These are phyloP conservation scores for Solea solea DNA, from an alignment of 2,113 vertebrate genomes.

Conservation along the genomic window DNA sequence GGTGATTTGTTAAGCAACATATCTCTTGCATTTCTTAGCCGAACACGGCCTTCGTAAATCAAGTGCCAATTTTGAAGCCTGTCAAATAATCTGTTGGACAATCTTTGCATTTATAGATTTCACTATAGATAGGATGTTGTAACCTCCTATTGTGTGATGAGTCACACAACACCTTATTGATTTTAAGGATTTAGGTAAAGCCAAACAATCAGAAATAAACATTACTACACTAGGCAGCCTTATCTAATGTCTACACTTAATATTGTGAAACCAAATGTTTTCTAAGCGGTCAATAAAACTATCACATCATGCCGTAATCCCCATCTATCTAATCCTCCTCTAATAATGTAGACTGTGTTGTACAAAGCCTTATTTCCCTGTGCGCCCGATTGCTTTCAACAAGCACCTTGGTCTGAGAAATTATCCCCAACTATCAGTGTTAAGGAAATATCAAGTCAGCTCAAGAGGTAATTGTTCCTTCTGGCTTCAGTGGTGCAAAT, in stretches of 20 bases:
- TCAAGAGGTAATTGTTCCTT: constrained; percentile 51
- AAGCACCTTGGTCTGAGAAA: constrained; percentile 3
- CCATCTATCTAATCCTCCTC: background rate
- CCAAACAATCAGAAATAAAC: background rate
- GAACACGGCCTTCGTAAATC: too few species aligned
- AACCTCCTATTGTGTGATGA: too few species aligned
- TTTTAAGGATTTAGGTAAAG: too few species aligned
- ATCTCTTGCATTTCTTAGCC: too few species aligned
- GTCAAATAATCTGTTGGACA: too few species aligned
- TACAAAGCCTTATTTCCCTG: constrained; percentile 12
- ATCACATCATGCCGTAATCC: constrained; percentile 4
- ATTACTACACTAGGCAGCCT: too few species aligned
- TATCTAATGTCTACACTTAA: background rate
- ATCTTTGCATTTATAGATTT: too few species aligned
- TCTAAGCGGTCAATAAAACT: background rate
- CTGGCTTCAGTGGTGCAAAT: constrained; percentile 40
- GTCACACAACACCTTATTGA: too few species aligned
- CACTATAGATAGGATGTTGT: too few species aligned
- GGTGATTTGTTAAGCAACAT: too few species aligned
- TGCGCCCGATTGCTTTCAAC: constrained; percentile 1
- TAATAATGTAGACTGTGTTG: constrained; percentile 1
- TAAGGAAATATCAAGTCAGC: constrained; percentile 32
- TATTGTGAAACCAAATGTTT: background rate
- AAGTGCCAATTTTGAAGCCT: too few species aligned
- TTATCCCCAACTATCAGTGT: constrained; percentile 33